These are phyloP conservation scores for Nemurella pictetii DNA, from an alignment of 2,888 invertebrate species.

Conservation along the genomic window DNA sequence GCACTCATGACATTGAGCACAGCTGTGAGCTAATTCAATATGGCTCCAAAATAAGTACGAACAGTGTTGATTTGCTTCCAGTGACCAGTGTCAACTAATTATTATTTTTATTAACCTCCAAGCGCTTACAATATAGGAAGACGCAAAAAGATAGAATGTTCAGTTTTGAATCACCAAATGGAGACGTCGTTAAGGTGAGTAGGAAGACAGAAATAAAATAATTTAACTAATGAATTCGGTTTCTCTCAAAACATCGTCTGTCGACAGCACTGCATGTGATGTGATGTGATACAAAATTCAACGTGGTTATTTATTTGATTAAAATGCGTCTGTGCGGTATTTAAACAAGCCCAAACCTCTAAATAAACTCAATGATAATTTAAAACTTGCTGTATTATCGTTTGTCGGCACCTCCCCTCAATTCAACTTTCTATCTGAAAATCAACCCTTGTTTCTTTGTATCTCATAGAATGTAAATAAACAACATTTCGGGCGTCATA, in stretches of 20 bases:
- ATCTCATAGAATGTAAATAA: too few relatives aligned
- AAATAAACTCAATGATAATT: too few relatives aligned
- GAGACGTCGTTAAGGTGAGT: neutral
- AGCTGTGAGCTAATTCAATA: neutral
- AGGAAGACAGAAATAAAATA: too few relatives aligned
- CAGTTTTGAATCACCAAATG: neutral
- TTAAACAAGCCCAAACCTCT: too few relatives aligned
- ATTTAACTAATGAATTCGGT: neutral
- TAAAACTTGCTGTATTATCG: too few relatives aligned
- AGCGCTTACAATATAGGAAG: neutral
- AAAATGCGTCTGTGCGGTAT: too few relatives aligned
- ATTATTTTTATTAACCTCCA: neutral
- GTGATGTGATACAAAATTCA: too few relatives aligned
- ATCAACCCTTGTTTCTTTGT: too few relatives aligned
- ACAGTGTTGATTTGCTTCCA: neutral
- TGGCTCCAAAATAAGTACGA: neutral
- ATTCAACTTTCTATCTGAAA: too few relatives aligned
- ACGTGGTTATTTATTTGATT: too few relatives aligned
- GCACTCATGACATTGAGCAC: neutral
- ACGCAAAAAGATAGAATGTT: neutral
- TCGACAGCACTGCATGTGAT: neutral
- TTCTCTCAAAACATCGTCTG: neutral
- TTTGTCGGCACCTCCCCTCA: too few relatives aligned
- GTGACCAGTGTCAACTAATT: neutral
- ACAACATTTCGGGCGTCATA: too few relatives aligned